Base-by-base conservation (phyloP, 2,888 invertebrate species). In the Glaucopsyche alexis region DNA sequence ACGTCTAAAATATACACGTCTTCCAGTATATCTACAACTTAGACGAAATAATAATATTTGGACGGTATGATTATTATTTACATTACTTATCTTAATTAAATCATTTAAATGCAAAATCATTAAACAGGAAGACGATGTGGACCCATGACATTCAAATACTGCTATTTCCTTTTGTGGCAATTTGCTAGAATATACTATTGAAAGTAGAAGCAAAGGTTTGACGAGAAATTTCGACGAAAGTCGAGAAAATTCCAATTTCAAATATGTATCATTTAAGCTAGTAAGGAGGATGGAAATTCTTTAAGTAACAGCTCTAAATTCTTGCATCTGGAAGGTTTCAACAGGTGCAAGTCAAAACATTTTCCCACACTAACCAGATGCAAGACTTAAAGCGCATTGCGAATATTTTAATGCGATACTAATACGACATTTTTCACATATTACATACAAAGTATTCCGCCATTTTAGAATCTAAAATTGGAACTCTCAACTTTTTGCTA, bases 11-110 rank as follows among this genome's bases (percentile, higher is more conserved):
- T 69, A 69, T 69, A 69, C 69, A 69, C 16, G 16, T 19, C 29
- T 29, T n/a, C 42, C 45, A 16, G 19, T 42, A 67, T 69, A 69
- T 65, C 64, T 69, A 69, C 69, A 69, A 69, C 69, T 69, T 69
- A 69, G 29, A 47, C 47, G 69, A 69, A 69, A 69, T 69, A 69
- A 45, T 67, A 74, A 82, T 83, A 87, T 87, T 87, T 90, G 90
- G 90, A 90, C 90, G 90, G 90, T 85, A 88, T 84, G 77, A 81
- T 76, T 74, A 81, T 76, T 74, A 77, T 75, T 76, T 76, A 77
- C 76, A 77, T 73, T 71, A 72, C 45, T 71, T 64, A 64, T 13
- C 60, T 60, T 13, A 60, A 60, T 29, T 60, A 47, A 49, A 65
- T 40, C 64, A 65, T 65, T 69, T 69, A 69, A 19, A 69, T 69